Evolutionary conservation across 2,888 invertebrate species (phyloP).

Genomic region (Harpalus rufipes): DNA sequence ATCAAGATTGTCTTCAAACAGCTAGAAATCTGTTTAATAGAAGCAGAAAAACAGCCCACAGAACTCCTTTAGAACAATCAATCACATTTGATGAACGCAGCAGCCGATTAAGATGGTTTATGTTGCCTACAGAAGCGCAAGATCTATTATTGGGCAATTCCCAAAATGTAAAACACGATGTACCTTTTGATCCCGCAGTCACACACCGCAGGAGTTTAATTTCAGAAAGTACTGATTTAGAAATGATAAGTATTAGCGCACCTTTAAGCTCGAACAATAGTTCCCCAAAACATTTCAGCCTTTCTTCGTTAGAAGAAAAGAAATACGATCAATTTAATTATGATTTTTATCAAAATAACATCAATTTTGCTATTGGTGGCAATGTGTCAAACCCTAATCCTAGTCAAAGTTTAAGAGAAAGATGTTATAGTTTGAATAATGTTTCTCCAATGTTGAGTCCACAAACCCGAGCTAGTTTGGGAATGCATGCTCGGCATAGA

Average conservation of each 20-base stretch:
- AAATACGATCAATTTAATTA: constrained; percentile 63
- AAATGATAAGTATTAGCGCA: constrained; percentile 71
- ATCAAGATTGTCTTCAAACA: constrained; percentile 88
- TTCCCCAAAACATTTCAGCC: constrained; percentile 84
- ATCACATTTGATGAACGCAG: constrained; percentile 85
- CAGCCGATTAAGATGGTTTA: constrained; percentile 90
- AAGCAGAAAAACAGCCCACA: constrained; percentile 87
- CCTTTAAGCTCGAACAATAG: constrained; percentile 79
- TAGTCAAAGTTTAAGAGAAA: constrained; percentile 74
- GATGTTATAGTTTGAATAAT: constrained; percentile 82
- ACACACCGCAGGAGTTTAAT: constrained; percentile 56
- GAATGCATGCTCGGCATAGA: constrained; percentile 79
- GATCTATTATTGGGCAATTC: constrained; percentile 86
- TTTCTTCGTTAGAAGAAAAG: constrained; percentile 82
- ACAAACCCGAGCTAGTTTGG: constrained; percentile 83
- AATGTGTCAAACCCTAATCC: constrained; percentile 77
- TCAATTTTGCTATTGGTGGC: constrained; percentile 86
- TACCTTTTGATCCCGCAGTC: constrained; percentile 86
- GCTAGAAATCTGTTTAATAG: constrained; percentile 88
- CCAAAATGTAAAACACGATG: constrained; percentile 87
- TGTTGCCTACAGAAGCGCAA: constrained; percentile 92
- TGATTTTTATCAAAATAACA: constrained; percentile 75
- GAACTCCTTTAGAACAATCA: constrained; percentile 85
- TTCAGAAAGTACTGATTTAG: constrained; percentile 68
- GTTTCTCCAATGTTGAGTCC: constrained; percentile 79